Conservation (phyloP, 2,888 invertebrate genomes). For the Melinaea marsaeus region DNA sequence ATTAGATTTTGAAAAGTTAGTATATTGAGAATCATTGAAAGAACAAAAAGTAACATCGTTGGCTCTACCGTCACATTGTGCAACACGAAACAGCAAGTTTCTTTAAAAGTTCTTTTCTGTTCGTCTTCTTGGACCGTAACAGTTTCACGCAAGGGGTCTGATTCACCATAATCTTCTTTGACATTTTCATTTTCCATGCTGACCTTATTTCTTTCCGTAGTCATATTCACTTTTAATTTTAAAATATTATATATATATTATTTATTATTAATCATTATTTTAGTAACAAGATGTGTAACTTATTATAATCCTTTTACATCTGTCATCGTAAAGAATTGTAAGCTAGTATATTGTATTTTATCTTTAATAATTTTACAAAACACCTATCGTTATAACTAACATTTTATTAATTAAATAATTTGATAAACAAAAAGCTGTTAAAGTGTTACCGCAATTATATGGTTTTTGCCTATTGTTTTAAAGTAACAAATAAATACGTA, state of each 20-base stretch:
- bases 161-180: constrained; percentile 38
- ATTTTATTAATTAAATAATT: background rate
- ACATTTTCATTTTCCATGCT: constrained; percentile 20
- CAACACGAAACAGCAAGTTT: constrained; percentile 37
- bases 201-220: constrained; percentile 5
- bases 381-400: background rate
- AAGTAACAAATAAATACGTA: background rate
- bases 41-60: constrained; percentile 47
- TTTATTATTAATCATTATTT: background rate
- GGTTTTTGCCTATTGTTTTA: background rate
- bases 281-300: background rate
- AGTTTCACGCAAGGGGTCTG: constrained; percentile 40
- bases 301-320: background rate
- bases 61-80: constrained; percentile 61
- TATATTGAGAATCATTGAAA: constrained; percentile 68
- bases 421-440: background rate
- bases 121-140: constrained; percentile 22
- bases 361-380: background rate
- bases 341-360: background rate
- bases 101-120: constrained; percentile 37
- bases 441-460: background rate
- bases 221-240: constrained; percentile 5
- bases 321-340: background rate
- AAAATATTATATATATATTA: background rate
- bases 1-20: constrained; percentile 88